Conservation (phyloP, 2,888 invertebrate genomes). For the Ferdinandea cuprea region DNA sequence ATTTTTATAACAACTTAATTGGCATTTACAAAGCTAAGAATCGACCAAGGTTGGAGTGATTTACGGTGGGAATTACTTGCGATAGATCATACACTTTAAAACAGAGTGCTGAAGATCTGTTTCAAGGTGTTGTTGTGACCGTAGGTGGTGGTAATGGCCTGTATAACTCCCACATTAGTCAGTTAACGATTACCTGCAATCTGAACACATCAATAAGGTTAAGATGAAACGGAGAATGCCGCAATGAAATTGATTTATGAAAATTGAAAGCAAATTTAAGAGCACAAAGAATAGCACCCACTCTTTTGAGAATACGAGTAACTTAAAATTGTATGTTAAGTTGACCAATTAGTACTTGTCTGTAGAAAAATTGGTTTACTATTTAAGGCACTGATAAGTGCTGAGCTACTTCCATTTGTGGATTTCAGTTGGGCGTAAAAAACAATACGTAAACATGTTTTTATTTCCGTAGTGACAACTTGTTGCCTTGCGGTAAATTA, state of each 20-base stretch:
- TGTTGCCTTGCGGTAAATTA: too few species aligned
- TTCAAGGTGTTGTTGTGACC: background rate
- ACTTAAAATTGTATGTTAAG: background rate
- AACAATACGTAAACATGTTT: background rate
- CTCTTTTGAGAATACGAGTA: background rate
- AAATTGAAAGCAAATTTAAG: background rate
- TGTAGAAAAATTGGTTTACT: background rate
- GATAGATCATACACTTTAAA: background rate
- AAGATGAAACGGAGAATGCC: background rate
- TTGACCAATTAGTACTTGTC: background rate
- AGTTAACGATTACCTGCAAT: background rate
- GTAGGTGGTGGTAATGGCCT: conserved; percentile 22
- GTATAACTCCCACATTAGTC: conserved; percentile 2
- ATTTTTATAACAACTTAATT: background rate
- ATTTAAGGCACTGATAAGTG: background rate
- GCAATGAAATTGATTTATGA: background rate
- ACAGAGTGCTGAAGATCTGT: background rate
- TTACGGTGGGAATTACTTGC: background rate
- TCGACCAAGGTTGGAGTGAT: background rate
- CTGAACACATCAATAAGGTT: conserved; percentile 5
- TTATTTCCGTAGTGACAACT: background rate
- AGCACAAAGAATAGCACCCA: background rate
- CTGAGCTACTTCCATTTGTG: background rate
- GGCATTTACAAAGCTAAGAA: background rate
- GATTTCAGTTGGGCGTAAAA: background rate